Evolutionary conservation across 30 jellyfish, hydroid and myxozoan species (phyloP).

Genomic region (Aurelia aurita complex sp. Pacific): DNA sequence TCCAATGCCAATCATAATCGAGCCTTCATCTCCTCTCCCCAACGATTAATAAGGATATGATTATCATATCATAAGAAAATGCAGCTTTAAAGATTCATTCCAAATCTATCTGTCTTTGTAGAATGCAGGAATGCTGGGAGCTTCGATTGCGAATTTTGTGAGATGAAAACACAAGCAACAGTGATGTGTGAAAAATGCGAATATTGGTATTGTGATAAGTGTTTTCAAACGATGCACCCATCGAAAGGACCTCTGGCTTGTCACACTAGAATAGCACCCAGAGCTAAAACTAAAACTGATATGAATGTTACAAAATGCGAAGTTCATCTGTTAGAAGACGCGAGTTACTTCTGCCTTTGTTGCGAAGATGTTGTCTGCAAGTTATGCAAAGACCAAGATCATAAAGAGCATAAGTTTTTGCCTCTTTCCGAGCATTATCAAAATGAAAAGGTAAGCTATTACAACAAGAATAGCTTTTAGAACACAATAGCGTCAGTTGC

Average conservation of each 20-base stretch:
- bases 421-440: conserved; percentile 10
- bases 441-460: conserved; percentile 24
- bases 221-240: conserved; percentile 68
- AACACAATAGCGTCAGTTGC: too few relatives aligned
- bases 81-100: too few relatives aligned
- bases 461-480: background rate
- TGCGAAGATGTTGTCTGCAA: conserved; percentile 52
- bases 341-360: conserved; percentile 20
- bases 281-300: background rate
- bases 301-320: conserved; percentile 14
- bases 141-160: conserved; percentile 45
- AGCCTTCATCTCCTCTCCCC: too few relatives aligned
- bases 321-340: conserved; percentile 15
- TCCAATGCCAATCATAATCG: too few relatives aligned
- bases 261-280: conserved; percentile 49
- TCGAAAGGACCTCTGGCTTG: conserved; percentile 57
- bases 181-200: conserved; percentile 56
- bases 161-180: conserved; percentile 44
- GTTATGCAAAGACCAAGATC: conserved; percentile 32
- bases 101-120: background rate
- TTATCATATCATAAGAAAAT: too few relatives aligned
- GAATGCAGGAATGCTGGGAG: background rate
- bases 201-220: conserved; percentile 49
- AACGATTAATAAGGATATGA: too few relatives aligned
- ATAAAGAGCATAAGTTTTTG: conserved; percentile 31